Percentiles rank a stretch among this genome's conserved stretches.
These are phyloP conservation scores for Borostomias antarcticus DNA, from an alignment of 2,797 vertebrate genomes.

Conservation along the genomic window DNA sequence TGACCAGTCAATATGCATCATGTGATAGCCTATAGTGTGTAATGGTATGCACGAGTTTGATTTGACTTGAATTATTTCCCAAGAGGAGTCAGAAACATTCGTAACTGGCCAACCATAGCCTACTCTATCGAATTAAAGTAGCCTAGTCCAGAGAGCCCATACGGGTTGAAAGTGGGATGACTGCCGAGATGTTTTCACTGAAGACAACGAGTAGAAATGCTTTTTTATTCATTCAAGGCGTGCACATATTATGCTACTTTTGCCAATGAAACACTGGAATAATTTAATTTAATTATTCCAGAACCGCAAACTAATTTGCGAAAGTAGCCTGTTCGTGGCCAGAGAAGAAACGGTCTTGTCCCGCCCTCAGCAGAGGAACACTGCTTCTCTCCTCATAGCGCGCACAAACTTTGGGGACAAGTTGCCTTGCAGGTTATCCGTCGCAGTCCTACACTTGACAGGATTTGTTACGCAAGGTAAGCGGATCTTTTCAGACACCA, in stretches of 20 bases:
- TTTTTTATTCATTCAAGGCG: conserved; percentile 12
- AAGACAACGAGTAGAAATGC: too few species aligned
- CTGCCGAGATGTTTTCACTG: too few species aligned
- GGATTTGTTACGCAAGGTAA: conserved; percentile 55
- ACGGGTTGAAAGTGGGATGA: too few species aligned
- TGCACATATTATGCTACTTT: not conserved
- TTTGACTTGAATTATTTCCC: not conserved
- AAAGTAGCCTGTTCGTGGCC: conserved; percentile 40
- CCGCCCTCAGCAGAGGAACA: conserved; percentile 25
- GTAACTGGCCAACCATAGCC: not conserved
- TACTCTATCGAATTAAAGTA: conserved; percentile 15
- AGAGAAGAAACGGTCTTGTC: conserved; percentile 7
- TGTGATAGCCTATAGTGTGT: not conserved
- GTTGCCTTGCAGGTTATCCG: conserved; percentile 29
- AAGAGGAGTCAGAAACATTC: not conserved
- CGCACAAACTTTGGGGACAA: conserved; percentile 59
- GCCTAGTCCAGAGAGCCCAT: too few species aligned
- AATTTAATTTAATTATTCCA: conserved; percentile 21
- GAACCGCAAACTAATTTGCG: conserved; percentile 23
- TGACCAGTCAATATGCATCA: not conserved
- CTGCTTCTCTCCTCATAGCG: conserved; percentile 40
- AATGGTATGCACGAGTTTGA: not conserved
- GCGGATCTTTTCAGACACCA: conserved; percentile 11
- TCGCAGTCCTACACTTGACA: conserved; percentile 32
- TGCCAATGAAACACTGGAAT: conserved; percentile 7